Percentiles rank a stretch among this genome's conserved stretches.
phyloP scores from a whole-genome alignment of 1,140 invertebrate genomes.

The Paracyclopina nana region DNA sequence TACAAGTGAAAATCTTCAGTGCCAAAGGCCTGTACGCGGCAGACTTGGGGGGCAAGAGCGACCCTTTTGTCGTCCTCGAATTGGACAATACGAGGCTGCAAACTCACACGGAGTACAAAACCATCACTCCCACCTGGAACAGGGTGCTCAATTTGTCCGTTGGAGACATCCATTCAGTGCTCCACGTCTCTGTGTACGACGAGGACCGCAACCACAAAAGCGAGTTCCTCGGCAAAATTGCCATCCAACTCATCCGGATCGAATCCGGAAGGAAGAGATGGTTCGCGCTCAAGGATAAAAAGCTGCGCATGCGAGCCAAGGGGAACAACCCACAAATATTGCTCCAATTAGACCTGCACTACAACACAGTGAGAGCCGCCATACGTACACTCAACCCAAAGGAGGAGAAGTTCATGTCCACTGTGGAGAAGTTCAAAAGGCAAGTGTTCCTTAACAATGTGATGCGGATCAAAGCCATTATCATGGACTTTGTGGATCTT shows the following conservation, averaged over 20 bases:
- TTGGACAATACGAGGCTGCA: conserved; percentile 80
- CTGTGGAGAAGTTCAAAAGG: conserved; percentile 82
- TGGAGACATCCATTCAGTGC: conserved; percentile 70
- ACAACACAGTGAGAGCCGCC: conserved; percentile 76
- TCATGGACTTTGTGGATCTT: conserved; percentile 24
- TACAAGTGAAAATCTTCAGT: conserved; percentile 58
- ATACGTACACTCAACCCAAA: conserved; percentile 81
- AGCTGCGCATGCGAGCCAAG: conserved; percentile 63
- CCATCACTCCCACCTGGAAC: conserved; percentile 85
- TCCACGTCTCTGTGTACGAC: conserved; percentile 95
- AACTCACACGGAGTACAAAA: conserved; percentile 97
- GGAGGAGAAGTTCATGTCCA: conserved; percentile 84
- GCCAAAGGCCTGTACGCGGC: conserved; percentile 49
- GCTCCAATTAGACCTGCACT: conserved; percentile 73
- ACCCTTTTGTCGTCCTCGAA: conserved; percentile 94
- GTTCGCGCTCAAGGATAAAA: conserved; percentile 93
- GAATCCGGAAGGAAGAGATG: conserved; percentile 65
- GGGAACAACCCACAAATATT: conserved; percentile 74
- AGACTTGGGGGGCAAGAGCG: conserved; percentile 76
- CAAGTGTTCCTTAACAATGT: conserved; percentile 84
- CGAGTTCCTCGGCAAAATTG: conserved; percentile 83
- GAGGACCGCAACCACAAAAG: conserved; percentile 91
- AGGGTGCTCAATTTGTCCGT: conserved; percentile 96
- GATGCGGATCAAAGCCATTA: conserved; percentile 69
- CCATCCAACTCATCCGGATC: conserved; percentile 69